These are phyloP conservation scores for Squalus acanthias DNA, from an alignment of 2,797 vertebrate genomes.

Conservation along the genomic window DNA sequence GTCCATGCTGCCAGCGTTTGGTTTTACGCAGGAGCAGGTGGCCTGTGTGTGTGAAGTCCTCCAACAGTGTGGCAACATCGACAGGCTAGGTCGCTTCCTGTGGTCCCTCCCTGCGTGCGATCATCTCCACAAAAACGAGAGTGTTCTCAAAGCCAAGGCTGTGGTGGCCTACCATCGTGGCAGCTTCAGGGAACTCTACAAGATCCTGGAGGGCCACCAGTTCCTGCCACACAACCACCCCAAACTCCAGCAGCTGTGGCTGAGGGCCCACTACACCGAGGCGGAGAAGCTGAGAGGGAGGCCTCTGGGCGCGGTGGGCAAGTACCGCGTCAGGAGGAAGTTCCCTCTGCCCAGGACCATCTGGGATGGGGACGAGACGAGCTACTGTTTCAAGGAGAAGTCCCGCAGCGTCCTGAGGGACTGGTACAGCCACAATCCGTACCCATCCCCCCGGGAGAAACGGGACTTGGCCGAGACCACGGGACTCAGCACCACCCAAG, in stretches of 20 bases:
- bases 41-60: constrained; percentile 61
- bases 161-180: constrained; percentile 55
- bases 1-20: constrained; percentile 42
- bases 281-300: constrained; percentile 57
- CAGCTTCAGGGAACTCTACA: constrained; percentile 56
- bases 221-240: constrained; percentile 57
- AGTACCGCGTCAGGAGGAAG: constrained; percentile 60
- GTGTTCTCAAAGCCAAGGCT: constrained; percentile 57
- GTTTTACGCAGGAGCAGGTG: constrained; percentile 61
- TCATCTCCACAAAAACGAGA: constrained; percentile 48
- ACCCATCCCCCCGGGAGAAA: background rate
- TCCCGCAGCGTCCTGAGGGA: background rate
- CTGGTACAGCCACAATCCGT: background rate
- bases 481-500: background rate
- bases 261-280: constrained; percentile 58
- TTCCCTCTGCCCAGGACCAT: constrained; percentile 60
- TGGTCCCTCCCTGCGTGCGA: constrained; percentile 47
- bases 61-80: constrained; percentile 55
- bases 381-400: constrained; percentile 60
- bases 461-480: background rate
- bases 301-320: constrained; percentile 62
- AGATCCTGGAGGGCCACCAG: constrained; percentile 53
- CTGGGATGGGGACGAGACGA: constrained; percentile 65
- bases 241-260: constrained; percentile 64
- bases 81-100: constrained; percentile 57